phyloP scores from a whole-genome alignment of 1,140 invertebrate genomes.

The Neodiprion fabricii region DNA sequence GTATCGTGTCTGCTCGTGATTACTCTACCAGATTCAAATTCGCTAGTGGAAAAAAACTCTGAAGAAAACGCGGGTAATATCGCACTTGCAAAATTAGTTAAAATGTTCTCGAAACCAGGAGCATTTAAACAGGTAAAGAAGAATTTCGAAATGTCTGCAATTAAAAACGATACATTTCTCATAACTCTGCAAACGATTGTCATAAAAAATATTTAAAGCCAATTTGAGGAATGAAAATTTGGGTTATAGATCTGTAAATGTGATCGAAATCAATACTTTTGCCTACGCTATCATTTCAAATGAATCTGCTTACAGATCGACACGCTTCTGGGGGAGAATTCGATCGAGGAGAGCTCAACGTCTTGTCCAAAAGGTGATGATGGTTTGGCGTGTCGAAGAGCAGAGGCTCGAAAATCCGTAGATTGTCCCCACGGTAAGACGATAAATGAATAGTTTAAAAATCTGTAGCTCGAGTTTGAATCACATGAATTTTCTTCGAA shows the following conservation, averaged over 20 bases:
- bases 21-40: not conserved
- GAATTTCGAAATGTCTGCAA: not conserved
- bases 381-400: conserved; percentile 57
- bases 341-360: conserved; percentile 44
- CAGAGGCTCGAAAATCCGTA: conserved; percentile 57
- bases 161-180: not conserved
- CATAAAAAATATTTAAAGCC: conserved; percentile 2
- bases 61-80: conserved; percentile 38
- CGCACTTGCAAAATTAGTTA: conserved; percentile 55
- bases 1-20: not conserved
- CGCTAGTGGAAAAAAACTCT: conserved; percentile 26
- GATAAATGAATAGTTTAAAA: not conserved
- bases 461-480: not conserved
- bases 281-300: not conserved
- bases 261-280: not conserved
- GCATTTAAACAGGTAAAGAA: conserved; percentile 54
- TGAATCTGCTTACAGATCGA: conserved; percentile 40
- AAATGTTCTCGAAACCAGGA: conserved; percentile 57
- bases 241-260: too few relatives aligned
- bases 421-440: conserved; percentile 59
- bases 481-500: too few relatives aligned
- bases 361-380: conserved; percentile 58
- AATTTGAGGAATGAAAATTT: too few relatives aligned
- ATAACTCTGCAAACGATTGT: conserved; percentile 1
- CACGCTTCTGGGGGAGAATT: conserved; percentile 55